Evolutionary conservation across 1,140 invertebrate genomes (phyloP), one percentile per base, ranked within the genome.

Genomic region (Sycophila sp.): DNA sequence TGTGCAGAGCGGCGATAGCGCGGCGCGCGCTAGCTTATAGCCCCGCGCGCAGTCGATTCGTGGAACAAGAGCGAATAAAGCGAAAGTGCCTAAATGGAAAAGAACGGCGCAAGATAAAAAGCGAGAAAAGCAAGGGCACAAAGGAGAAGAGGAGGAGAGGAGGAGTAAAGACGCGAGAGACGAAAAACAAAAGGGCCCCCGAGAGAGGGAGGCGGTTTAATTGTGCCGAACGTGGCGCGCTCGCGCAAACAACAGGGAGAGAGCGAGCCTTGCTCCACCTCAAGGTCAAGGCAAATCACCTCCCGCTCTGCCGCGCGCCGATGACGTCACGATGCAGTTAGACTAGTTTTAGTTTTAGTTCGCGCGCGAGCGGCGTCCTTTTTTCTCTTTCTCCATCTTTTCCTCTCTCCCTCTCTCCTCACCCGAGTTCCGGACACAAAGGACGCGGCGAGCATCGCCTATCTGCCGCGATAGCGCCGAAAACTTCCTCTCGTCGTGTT

Each of bases 271-370:
- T 75, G 59, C 76, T 77, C 69, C 55, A 34, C 17, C 71, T 81
- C 83, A 85, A 85, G 83, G 83, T 82, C 83, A 82, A 83, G 80
- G 82, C 82, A 81, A 81, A 82, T 80, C 80, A 78, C 77, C 75
- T 76, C 74, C 77, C 38, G 22, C 36, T 0, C 22, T 19, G 22
- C 2, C 22, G 26, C 36, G 58, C 42, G 73, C 76, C 77, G 79
- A 83, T 85, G 83, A 85, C 83, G 83, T 85, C 83, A 84, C 76
- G 79, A 84, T 84, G 83, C 83, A 84, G 83, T 83, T 85, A 83
- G 81, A 85, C 83, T 85, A 84, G 82, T 85, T 85, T 83, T 83
- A 82, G 80, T 83, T 83, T 83, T 81, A 81, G 78, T 78, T 79
- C 19, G 11, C 15, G 47, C 17, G 19, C 19, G 4, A n/a, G n/a